phyloP scores from a whole-genome alignment of 1,140 invertebrate species.

The Druon quercuslanigerum region DNA sequence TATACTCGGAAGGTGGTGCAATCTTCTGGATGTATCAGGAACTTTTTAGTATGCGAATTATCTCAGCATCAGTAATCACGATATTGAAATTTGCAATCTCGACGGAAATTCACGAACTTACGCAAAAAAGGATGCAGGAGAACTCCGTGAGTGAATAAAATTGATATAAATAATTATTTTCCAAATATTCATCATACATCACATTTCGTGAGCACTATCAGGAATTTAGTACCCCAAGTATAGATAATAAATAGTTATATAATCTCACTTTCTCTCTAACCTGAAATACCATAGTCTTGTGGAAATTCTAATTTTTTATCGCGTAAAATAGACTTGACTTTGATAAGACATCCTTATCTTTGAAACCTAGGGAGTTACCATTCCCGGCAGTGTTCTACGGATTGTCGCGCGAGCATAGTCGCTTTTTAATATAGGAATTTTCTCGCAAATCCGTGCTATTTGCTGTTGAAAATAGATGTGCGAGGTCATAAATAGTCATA shows the following conservation, averaged over 20 bases:
- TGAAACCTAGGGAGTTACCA: not conserved
- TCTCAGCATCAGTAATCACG: not conserved
- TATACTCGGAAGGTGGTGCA: constrained; percentile 7
- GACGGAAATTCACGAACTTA: not conserved
- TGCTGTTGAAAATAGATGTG: not conserved
- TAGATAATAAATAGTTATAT: not conserved
- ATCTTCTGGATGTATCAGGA: not conserved
- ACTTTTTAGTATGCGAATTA: not conserved
- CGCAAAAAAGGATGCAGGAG: constrained; percentile 57
- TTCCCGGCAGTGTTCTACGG: not conserved
- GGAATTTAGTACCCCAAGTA: not conserved
- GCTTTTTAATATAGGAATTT: not conserved
- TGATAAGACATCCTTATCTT: constrained; percentile 1
- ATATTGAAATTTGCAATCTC: not conserved
- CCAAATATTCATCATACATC: not conserved
- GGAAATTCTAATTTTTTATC: constrained; percentile 31
- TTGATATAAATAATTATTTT: not conserved
- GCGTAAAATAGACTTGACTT: not conserved
- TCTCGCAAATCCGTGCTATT: too few species aligned
- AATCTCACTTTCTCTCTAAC: constrained; percentile 43
- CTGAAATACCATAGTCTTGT: constrained; percentile 43
- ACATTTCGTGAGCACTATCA: constrained; percentile 1
- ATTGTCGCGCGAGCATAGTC: not conserved
- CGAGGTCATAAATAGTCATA: not conserved
- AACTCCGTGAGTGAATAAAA: constrained; percentile 46